Base-by-base conservation (phyloP, 2,113 vertebrate species). In the Muntiacus muntjak region DNA sequence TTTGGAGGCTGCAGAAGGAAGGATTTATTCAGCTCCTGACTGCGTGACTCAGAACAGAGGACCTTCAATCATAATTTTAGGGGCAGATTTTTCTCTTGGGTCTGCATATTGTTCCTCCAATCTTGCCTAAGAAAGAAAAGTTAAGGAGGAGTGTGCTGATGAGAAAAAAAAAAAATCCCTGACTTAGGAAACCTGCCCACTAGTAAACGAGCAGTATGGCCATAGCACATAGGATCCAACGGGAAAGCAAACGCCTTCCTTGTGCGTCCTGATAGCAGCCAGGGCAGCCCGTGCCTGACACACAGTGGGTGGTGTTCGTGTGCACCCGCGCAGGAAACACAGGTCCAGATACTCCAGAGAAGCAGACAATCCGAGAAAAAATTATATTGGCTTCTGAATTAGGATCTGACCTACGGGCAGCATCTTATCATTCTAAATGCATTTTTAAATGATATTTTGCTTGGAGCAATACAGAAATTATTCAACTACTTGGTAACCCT, bases 391-490 rank as follows among this genome's bases (percentile, higher is more conserved):
- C 76, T 74, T 64, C 71, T 21, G 36, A 60, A 85, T 47, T 25
- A n/a, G 15, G 54, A 12, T 79, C 14, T 79, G 52, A 50, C 33
- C 33, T 12, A 67, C 3, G 19, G 19, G 26, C 19, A 78, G 47
- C 40, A 62, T 7, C 43, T 92, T 21, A 76, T 60, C 60, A 26
- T 36, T 87, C 45, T 84, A 91, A 79, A 12, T 45, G 23, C 33
- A 90, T 40, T 81, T 92, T 85, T 76, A 79, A 89, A 8, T 40
- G 25, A 16, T 8, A 19, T 54, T 96, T 94, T 76, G 62, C 83
- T 93, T 79, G 50, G 25, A 33, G 76, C 54, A 14, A 57, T 47
- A 54, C 0, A 36, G 57, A 47, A 84, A 58, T 52, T 47, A 89
- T 78, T 52, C 47, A 60, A 9, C 15, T 52, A 57, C 50, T 36